Base-by-base conservation (phyloP, 2,113 vertebrate species). In the Notothenia coriiceps region DNA sequence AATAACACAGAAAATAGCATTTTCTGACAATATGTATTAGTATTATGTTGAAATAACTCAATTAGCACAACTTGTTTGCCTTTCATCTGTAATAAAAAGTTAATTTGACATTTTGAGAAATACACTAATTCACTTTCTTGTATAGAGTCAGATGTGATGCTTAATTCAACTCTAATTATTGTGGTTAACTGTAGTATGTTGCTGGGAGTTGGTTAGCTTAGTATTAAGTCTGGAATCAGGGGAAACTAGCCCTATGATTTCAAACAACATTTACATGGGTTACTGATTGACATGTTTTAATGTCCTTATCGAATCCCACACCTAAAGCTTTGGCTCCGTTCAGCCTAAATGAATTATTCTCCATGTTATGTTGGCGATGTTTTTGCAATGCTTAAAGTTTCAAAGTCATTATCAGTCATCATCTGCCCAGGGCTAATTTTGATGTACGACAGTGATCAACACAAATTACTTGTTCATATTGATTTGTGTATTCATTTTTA, bases 401-500 rank as follows among this genome's bases (percentile, higher is more conserved):
- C 71, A 90, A 85, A 86, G 68, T 89, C 77, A 90, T 92, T 85
- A 86, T 83, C 70, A 83, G 66, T 80, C 78, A 65, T 87, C 65
- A 89, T 88, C 86, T 79, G 78, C 74, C 68, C 59, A 46, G 56
- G 62, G 78, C 74, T 91, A 67, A 90, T 84, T 89, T 86, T 88
- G 64, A 83, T 88, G 50, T 69, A 85, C 82, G 83, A 68, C 72
- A 83, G 74, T 82, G 63, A 87, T 91, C 82, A 87, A 88, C 79
- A 84, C 83, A 88, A 82, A 88, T 89, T 33, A 88, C 73, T 73
- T 84, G 70, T 81, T 86, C 67, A 52, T 80, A 79, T 79, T 82
- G 77, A 77, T 69, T 78, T 78, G 80, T 83, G 70, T 60, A 78
- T 77, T 77, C 4, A 88, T 85, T 79, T 86, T 74, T 86, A 55